Evolutionary conservation across 2,797 vertebrate genomes (phyloP).

Genomic region (Benthosema pterotum): DNA sequence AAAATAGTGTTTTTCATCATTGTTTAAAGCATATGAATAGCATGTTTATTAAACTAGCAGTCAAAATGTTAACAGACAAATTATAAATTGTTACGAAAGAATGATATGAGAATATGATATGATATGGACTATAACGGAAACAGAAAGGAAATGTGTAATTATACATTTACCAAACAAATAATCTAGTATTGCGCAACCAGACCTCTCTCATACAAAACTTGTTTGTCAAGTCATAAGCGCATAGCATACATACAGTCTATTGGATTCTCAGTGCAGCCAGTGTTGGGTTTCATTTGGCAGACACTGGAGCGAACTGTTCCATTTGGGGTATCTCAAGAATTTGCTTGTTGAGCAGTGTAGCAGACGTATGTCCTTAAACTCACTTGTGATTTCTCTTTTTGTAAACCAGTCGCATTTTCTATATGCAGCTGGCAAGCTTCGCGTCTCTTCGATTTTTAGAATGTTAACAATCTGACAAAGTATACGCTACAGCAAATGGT

Average conservation of each 20-base stretch:
- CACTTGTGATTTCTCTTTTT: conserved; percentile 44
- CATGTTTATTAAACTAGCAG: too few species aligned
- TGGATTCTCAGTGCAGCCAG: conserved; percentile 11
- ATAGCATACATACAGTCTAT: too few species aligned
- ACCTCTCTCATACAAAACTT: background rate
- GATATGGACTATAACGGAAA: too few species aligned
- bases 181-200: background rate
- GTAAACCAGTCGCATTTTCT: conserved; percentile 28
- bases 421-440: conserved; percentile 18
- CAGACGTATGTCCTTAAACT: conserved; percentile 31
- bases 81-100: too few species aligned
- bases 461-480: conserved; percentile 6
- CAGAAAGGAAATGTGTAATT: too few species aligned
- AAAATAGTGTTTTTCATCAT: too few species aligned
- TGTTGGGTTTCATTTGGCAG: conserved; percentile 34
- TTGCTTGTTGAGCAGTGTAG: conserved; percentile 30
- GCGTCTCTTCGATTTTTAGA: background rate
- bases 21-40: too few species aligned
- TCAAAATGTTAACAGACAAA: too few species aligned
- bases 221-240: background rate
- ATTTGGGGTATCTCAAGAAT: conserved; percentile 39
- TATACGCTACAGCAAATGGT: conserved; percentile 12
- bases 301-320: conserved; percentile 20
- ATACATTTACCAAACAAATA: too few species aligned
- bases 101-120: too few species aligned